Base-by-base conservation (phyloP, 92 coral and sea anemone genomes). In the Chrysogorgia sp. region DNA sequence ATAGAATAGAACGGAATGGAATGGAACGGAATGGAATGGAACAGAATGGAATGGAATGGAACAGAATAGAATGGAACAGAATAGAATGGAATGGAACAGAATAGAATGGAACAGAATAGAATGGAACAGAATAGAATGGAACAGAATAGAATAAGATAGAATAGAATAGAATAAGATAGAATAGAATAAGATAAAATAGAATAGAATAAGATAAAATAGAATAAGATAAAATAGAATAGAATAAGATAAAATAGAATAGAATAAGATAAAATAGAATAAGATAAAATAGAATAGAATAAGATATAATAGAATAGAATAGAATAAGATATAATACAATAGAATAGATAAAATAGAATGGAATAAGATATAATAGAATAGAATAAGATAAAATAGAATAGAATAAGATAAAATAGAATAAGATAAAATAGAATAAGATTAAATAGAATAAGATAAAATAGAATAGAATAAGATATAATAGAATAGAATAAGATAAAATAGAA, bases 241-340 rank as follows among this genome's bases (percentile, higher is more conserved):
- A 43, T 43, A 43, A 17, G 50, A 43, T 43, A 43, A 17, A 17
- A 43, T 43, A 43, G 50, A 17, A 43, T 43, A 43, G 50, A 17
- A 43, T 43, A 43, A 17, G 50, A 43, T 43, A 43, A 17, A 17
- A 60, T 13, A 60, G 67, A 30, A 60, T 13, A 10, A 30, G 67
- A 60, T 60, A 10, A 30, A 30, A 60, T 60, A 10, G 67, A 30
- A 60, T 43, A 43, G 50, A n/a, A n/a, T n/a, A n/a, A n/a, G n/a
- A n/a, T n/a, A n/a, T n/a, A n/a, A n/a, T n/a, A n/a, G n/a, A n/a
- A 17, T 43, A 43, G 9, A 43, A 43, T 43, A 43, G 17, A 43
- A 9, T 43, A 43, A 9, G 50, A n/a, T n/a, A n/a, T n/a, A n/a
- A n/a, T n/a, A n/a, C n/a, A n/a, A n/a, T n/a, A n/a, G n/a, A n/a